phyloP scores from a whole-genome alignment of 2,113 vertebrate species.

The Ariopsis seemanni region DNA sequence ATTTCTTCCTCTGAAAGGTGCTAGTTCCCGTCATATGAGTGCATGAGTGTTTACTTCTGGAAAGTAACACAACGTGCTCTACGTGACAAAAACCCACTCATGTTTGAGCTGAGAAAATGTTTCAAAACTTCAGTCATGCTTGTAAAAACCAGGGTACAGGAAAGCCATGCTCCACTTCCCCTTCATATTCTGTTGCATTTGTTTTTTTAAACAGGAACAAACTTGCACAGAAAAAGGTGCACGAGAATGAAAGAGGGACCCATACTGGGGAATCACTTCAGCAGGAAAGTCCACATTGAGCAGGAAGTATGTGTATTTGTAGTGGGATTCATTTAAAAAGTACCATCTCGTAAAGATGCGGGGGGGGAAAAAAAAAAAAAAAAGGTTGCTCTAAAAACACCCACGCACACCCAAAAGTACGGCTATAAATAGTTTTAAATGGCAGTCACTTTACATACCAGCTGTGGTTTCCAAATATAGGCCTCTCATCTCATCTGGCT shows the following conservation, averaged over 20 bases:
- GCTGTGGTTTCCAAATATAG: constrained; percentile 53
- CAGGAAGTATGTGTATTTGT: background rate
- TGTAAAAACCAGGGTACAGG: background rate
- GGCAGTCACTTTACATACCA: constrained; percentile 10
- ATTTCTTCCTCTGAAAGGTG: background rate
- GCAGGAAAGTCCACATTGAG: background rate
- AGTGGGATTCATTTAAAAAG: background rate
- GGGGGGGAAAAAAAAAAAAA: background rate
- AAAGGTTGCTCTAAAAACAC: background rate
- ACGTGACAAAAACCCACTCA: background rate
- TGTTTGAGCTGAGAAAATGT: background rate
- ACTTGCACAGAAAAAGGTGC: background rate
- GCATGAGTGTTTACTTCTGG: background rate
- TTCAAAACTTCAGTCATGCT: background rate
- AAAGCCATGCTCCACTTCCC: background rate
- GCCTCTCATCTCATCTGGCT: background rate
- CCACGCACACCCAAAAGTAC: background rate
- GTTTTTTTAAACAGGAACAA: background rate
- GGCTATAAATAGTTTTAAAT: background rate
- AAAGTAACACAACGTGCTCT: background rate
- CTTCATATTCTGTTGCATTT: background rate
- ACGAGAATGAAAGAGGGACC: background rate
- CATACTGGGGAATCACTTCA: background rate
- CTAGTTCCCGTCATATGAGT: no score
- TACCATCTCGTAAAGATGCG: background rate